Conservation (phyloP, 1,140 invertebrate genomes). For the Thaumatotibia leucotreta region DNA sequence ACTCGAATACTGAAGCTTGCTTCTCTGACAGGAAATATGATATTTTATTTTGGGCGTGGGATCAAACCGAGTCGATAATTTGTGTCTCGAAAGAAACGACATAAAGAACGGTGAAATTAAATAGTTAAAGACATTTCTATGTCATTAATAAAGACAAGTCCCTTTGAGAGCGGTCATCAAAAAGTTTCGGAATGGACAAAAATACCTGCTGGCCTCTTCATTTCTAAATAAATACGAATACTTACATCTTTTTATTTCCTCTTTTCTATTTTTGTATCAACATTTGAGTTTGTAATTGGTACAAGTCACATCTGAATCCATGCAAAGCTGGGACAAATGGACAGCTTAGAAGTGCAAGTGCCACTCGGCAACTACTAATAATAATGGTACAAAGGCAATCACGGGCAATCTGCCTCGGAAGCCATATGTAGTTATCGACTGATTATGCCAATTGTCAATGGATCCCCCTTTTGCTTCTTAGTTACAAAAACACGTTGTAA, state of each 20-base stretch:
- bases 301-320: not conserved
- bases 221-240: too few relatives aligned
- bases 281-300: not conserved
- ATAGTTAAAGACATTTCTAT: slow-evolving; percentile 53
- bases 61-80: slow-evolving; percentile 73
- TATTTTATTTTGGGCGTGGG: slow-evolving; percentile 75
- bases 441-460: not conserved
- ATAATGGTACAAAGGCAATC: not conserved
- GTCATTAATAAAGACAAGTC: slow-evolving; percentile 35
- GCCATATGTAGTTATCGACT: not conserved
- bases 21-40: slow-evolving; percentile 73
- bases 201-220: too few relatives aligned
- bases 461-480: not conserved
- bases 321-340: slow-evolving; percentile 5
- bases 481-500: not conserved
- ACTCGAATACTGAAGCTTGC: slow-evolving; percentile 62
- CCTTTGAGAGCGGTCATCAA: slow-evolving; percentile 18
- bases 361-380: not conserved
- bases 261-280: not conserved
- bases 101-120: slow-evolving; percentile 56
- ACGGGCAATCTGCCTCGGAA: not conserved
- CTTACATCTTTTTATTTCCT: too few relatives aligned
- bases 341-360: slow-evolving; percentile 9
- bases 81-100: slow-evolving; percentile 63
- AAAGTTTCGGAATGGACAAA: not conserved